Conservation (phyloP, 2,113 vertebrate species). For the Ancistrus triradiatus region DNA sequence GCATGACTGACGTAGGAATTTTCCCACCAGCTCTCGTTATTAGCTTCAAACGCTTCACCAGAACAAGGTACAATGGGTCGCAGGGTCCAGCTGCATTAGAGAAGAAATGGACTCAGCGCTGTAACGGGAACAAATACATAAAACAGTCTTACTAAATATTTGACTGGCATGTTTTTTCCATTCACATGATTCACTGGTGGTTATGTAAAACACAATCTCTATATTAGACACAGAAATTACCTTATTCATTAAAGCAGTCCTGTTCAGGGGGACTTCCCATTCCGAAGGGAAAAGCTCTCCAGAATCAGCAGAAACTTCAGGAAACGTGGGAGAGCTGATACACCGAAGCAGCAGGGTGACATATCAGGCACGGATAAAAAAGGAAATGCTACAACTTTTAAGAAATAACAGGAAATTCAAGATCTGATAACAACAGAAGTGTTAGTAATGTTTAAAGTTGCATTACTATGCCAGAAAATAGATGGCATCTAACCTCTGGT, state of each 20-base stretch:
- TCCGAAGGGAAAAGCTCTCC: background rate
- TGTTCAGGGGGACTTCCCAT: background rate
- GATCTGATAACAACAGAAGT: slow-evolving; percentile 47
- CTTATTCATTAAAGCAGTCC: background rate
- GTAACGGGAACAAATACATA: too few species aligned
- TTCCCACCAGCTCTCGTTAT: too few species aligned
- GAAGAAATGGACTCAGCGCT: too few species aligned
- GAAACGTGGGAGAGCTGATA: slow-evolving; percentile 53
- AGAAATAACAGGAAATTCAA: slow-evolving; percentile 55
- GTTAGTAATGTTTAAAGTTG: slow-evolving; percentile 27
- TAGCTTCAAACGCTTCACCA: too few species aligned
- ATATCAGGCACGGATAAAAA: slow-evolving; percentile 34
- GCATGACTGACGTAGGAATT: too few species aligned
- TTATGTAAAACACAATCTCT: too few species aligned
- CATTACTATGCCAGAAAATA: slow-evolving; percentile 21
- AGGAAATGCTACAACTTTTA: slow-evolving; percentile 41
- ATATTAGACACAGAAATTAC: too few species aligned
- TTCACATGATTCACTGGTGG: too few species aligned
- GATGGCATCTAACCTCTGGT: slow-evolving; percentile 14
- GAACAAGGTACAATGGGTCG: too few species aligned
- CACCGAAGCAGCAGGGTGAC: slow-evolving; percentile 10
- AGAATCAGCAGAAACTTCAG: slow-evolving; percentile 34
- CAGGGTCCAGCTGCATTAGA: too few species aligned
- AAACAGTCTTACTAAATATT: too few species aligned
- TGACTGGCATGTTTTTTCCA: too few species aligned